Evolutionary conservation across 2,113 vertebrate genomes (phyloP).

Genomic region (Sciurus niger): DNA sequence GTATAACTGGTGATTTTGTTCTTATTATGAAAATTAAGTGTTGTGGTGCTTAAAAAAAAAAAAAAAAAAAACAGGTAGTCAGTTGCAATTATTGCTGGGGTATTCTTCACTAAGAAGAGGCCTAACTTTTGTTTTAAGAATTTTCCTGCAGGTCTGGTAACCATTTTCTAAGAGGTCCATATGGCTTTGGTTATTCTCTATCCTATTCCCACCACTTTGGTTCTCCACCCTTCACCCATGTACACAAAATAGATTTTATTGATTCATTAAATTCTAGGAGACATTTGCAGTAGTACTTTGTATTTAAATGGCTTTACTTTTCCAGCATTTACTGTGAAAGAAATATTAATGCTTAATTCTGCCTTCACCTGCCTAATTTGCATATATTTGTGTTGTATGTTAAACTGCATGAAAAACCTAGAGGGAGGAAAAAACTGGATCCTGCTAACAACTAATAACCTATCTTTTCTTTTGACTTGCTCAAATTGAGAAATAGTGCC

Average conservation of each 20-base stretch:
- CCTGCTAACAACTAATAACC: constrained; percentile 86
- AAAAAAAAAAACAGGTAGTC: not conserved
- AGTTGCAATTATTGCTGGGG: not conserved
- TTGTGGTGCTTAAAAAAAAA: not conserved
- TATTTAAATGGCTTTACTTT: constrained; percentile 87
- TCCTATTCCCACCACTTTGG: constrained; percentile 37
- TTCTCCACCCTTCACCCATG: not conserved
- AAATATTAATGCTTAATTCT: constrained; percentile 88
- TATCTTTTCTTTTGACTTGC: constrained; percentile 87
- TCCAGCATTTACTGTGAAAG: constrained; percentile 85
- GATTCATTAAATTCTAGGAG: constrained; percentile 90
- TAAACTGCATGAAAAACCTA: constrained; percentile 84
- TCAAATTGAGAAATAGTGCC: constrained; percentile 89
- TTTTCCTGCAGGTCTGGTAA: constrained; percentile 29
- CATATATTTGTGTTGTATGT: constrained; percentile 86
- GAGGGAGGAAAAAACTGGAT: constrained; percentile 83
- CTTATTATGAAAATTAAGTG: constrained; percentile 64
- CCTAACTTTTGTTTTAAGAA: constrained; percentile 57
- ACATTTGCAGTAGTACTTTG: constrained; percentile 86
- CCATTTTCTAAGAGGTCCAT: constrained; percentile 72
- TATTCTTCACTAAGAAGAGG: constrained; percentile 63
- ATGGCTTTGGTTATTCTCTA: constrained; percentile 78
- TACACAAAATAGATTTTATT: constrained; percentile 83
- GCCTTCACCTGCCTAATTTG: constrained; percentile 87
- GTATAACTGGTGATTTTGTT: constrained; percentile 57